Percentiles rank a stretch among this genome's conserved stretches.
These are phyloP conservation scores for Centropus bengalensis DNA, from an alignment of 2,113 vertebrate species.

Conservation along the genomic window DNA sequence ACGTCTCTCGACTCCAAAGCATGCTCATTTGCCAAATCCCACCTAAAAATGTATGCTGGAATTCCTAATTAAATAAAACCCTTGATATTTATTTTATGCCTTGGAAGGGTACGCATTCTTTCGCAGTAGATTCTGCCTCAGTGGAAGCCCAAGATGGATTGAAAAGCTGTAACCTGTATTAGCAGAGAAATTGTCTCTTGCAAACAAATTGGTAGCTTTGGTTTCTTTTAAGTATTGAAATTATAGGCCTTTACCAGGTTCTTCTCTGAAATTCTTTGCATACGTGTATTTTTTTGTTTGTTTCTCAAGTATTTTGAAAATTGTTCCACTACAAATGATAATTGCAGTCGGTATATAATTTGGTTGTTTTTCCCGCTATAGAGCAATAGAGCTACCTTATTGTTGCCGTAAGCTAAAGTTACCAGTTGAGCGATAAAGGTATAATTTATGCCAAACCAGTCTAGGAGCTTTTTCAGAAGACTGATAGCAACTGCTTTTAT, in stretches of 20 bases:
- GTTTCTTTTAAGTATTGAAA: neutral
- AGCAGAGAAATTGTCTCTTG: neutral
- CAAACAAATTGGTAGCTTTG: neutral
- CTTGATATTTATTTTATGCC: slow-evolving; percentile 3
- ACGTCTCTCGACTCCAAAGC: slow-evolving; percentile 1
- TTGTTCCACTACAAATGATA: neutral
- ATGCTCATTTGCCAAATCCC: slow-evolving; percentile 18
- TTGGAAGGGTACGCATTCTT: neutral
- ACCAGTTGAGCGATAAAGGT: slow-evolving; percentile 55
- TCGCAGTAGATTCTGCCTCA: neutral
- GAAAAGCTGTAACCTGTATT: neutral
- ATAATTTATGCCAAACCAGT: slow-evolving; percentile 67
- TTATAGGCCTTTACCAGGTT: neutral
- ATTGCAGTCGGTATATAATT: neutral
- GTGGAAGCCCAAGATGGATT: neutral
- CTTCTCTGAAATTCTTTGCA: neutral
- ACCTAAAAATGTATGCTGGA: slow-evolving; percentile 44
- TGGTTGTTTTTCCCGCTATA: neutral
- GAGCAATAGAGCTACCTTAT: slow-evolving; percentile 36
- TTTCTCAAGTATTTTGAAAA: slow-evolving; percentile 29
- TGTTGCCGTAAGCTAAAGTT: slow-evolving; percentile 53
- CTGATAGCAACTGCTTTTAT: slow-evolving; percentile 74
- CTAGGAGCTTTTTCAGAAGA: slow-evolving; percentile 68
- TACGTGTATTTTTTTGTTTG: neutral
- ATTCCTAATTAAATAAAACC: slow-evolving; percentile 53